A percentile compares a stretch with the other conserved stretches of the same genome.
Evolutionary conservation across 2,113 vertebrate genomes (phyloP).

Genomic region (Pavo muticus): DNA sequence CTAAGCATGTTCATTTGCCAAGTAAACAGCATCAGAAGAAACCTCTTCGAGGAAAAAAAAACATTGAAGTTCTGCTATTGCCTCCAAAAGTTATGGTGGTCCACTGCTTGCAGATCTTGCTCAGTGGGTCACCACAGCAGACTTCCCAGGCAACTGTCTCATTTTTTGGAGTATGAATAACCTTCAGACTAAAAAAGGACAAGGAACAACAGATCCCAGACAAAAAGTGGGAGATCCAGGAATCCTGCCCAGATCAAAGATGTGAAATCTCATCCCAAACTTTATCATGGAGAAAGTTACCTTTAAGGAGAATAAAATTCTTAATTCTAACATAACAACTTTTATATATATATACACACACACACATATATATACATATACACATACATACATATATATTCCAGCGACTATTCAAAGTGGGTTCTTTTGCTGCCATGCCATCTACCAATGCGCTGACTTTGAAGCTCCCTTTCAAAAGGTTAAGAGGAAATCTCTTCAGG

Average conservation of each 20-base stretch:
- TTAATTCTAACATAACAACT: not conserved
- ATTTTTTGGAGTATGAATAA: not conserved
- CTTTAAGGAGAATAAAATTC: not conserved
- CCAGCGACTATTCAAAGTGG: not conserved
- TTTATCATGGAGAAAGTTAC: not conserved
- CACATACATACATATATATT: not conserved
- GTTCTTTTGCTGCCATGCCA: not conserved
- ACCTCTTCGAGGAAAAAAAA: not conserved
- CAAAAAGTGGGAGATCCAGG: not conserved
- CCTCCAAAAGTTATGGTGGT: not conserved
- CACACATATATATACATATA: too few species aligned
- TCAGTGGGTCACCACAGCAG: not conserved
- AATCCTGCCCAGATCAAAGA: not conserved
- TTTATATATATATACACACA: too few species aligned
- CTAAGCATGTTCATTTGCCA: not conserved
- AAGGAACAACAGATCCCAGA: not conserved
- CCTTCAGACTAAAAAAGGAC: not conserved
- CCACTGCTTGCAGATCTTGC: not conserved
- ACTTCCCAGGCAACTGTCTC: not conserved
- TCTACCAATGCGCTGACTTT: not conserved
- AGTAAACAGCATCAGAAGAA: not conserved
- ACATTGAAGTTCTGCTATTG: not conserved
- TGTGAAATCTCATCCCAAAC: not conserved
- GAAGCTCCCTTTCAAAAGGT: not conserved
- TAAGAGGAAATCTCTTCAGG: not conserved